These are phyloP conservation scores for Fukomys damarensis DNA, from an alignment of 2,113 vertebrate genomes.

Conservation along the genomic window DNA sequence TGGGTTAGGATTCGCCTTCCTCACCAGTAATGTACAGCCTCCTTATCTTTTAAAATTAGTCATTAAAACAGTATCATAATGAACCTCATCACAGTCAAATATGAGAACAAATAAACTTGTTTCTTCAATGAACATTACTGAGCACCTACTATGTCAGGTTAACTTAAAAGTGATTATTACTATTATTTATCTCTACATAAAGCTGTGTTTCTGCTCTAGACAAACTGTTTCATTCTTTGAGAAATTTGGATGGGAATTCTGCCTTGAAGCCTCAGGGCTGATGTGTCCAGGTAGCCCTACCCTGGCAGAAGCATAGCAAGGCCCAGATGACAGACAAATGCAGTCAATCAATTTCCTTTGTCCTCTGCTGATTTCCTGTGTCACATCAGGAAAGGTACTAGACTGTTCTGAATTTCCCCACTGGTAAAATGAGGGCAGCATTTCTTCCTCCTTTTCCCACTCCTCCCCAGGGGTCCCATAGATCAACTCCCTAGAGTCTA, in stretches of 20 bases:
- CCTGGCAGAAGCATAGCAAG: neutral
- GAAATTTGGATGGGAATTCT: neutral
- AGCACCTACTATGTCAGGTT: neutral
- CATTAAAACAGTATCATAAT: neutral
- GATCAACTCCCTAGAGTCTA: neutral
- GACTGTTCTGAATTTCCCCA: neutral
- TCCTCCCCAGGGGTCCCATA: neutral
- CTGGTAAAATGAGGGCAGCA: neutral
- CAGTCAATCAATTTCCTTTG: neutral
- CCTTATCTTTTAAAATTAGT: neutral
- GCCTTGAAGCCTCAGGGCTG: neutral
- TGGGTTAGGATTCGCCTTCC: neutral
- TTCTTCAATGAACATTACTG: neutral
- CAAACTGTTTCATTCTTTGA: neutral
- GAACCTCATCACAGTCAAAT: neutral
- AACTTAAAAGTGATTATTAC: neutral
- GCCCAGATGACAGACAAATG: neutral
- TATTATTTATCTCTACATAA: neutral
- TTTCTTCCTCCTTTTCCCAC: neutral
- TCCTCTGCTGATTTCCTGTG: fast-evolving
- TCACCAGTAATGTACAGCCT: neutral
- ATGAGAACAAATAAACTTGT: neutral
- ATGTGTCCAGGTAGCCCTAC: neutral
- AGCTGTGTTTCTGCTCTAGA: neutral
- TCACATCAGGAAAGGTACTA: neutral